Evolutionary conservation across 2,797 vertebrate genomes (phyloP), one percentile per base, ranked within the genome.

Genomic region (Pempheris klunzingeri): DNA sequence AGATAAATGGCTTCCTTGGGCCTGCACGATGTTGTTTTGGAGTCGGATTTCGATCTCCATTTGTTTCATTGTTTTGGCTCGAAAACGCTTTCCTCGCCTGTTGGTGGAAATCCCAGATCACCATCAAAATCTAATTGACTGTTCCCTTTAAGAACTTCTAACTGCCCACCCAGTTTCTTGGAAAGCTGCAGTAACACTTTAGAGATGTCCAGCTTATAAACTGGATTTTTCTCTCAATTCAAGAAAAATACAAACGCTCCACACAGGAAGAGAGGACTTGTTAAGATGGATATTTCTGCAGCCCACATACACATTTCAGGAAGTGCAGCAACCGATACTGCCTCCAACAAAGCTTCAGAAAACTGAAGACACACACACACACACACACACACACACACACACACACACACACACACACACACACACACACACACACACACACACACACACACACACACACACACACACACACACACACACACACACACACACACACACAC

Each of bases 301-400:
- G 61, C 43, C 62, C 54, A 58, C 74, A 76, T 61, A 54, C n/a
- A 77, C 7, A 79, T 71, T 60, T 74, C 49, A 79, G 47, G 44
- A 84, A 73, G 46, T n/a, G 39, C 77, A 71, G 73, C 63, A 84
- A 86, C 50, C 32, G 76, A 83, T 77, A 68, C 65, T 12, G 75
- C 53, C 59, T 77, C 66, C 66, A 77, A 70, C 61, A 80, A 71
- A 76, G 52, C 53, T 38, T 73, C 9, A 7, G 28, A 61, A 76
- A 74, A 62, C 57, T 38, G 49, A 38, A 74, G 43, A 24, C 12
- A 75, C 50, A 75, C 63, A 50, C 55, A 44, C 36, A 65, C 71
- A 61, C 44, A 54, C 30, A 46, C 55, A 70, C 60, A 65, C 24
- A 30, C 34, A 66, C 55, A 44, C 71, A 43, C 71, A 61, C 39